These are phyloP conservation scores for Paratrypauchen microcephalus DNA, from an alignment of 2,797 vertebrate species.

Conservation along the genomic window DNA sequence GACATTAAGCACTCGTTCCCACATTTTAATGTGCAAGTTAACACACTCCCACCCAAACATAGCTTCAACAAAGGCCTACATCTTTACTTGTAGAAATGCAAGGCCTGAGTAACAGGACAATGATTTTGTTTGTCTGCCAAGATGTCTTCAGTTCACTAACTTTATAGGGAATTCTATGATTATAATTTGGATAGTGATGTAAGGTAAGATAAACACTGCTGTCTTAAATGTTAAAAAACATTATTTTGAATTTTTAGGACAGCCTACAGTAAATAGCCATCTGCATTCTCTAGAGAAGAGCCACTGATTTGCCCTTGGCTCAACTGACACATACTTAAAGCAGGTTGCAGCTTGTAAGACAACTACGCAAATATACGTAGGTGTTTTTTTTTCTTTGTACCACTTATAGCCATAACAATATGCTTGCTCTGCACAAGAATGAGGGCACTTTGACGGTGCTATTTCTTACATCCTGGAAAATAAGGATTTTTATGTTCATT, in stretches of 20 bases:
- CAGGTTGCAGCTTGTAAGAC: conserved; percentile 50
- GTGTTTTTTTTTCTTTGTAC: neutral
- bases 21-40: conserved; percentile 38
- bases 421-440: conserved; percentile 1
- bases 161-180: conserved; percentile 7
- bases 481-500: neutral
- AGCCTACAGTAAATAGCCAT: neutral
- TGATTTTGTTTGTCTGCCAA: conserved; percentile 18
- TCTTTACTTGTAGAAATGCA: conserved; percentile 34
- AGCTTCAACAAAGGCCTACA: conserved; percentile 3
- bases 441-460: conserved; percentile 14
- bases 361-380: conserved; percentile 10
- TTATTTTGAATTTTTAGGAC: neutral
- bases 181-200: neutral
- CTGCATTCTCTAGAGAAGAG: neutral
- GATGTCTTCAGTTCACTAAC: conserved; percentile 31
- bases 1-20: conserved; percentile 61
- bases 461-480: neutral
- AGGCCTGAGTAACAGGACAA: conserved; percentile 13
- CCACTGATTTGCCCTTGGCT: conserved; percentile 15
- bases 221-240: neutral
- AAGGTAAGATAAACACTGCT: conserved; percentile 46
- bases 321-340: neutral
- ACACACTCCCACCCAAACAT: conserved; percentile 12
- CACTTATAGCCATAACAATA: conserved; percentile 7